Percentiles rank a stretch among this genome's conserved stretches.
These are phyloP conservation scores for Strix uralensis DNA, from an alignment of 2,113 vertebrate genomes.

Conservation along the genomic window DNA sequence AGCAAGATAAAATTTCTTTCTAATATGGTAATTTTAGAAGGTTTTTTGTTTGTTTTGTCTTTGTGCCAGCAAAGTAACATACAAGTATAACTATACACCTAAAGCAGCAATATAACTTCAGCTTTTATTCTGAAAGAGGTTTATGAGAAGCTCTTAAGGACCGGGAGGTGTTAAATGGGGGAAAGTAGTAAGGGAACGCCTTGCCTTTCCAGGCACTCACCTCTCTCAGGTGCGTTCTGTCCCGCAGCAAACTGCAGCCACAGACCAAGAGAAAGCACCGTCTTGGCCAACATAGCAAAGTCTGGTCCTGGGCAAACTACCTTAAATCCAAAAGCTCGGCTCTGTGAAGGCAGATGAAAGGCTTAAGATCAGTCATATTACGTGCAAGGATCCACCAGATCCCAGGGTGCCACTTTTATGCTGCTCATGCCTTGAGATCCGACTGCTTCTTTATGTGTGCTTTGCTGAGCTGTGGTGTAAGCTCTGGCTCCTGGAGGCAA, in stretches of 20 bases:
- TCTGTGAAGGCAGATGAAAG: not conserved
- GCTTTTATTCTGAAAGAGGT: not conserved
- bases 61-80: not conserved
- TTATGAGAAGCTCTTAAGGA: rapidly evolving
- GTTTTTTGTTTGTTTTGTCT: not conserved
- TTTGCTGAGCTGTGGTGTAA: not conserved
- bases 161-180: not conserved
- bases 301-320: not conserved
- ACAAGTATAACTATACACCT: rapidly evolving
- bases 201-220: conserved; percentile 49
- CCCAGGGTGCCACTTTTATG: not conserved
- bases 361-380: not conserved
- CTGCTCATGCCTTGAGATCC: not conserved
- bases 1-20: not conserved
- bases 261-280: conserved; percentile 43
- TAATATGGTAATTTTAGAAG: rapidly evolving
- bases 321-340: not conserved
- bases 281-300: conserved; percentile 68
- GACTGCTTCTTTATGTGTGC: not conserved
- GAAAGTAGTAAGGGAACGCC: rapidly evolving
- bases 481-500: not conserved
- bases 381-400: not conserved
- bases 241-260: conserved; percentile 55
- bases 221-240: conserved; percentile 40
- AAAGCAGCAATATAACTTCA: not conserved